Evolutionary conservation across 1,140 invertebrate genomes (phyloP).

Genomic region (Radopholus similis): DNA sequence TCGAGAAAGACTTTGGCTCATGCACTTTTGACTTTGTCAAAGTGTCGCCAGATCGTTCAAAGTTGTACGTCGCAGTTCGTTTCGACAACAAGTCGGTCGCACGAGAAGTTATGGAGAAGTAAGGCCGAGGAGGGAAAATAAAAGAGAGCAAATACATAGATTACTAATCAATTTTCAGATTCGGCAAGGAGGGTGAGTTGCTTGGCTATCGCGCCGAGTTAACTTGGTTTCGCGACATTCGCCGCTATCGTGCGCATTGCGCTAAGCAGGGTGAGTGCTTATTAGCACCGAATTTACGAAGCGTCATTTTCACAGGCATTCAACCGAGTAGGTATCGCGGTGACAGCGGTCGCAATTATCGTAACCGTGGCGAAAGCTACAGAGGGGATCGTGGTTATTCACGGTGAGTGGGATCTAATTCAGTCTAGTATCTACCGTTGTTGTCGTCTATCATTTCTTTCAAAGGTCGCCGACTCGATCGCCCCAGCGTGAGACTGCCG

Average conservation of each 20-base stretch:
- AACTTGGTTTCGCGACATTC: conserved; percentile 41
- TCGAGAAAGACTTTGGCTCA: conserved; percentile 31
- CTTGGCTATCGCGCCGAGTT: conserved; percentile 35
- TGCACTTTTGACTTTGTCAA: conserved; percentile 46
- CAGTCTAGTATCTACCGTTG: neutral
- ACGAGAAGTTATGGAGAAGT: conserved; percentile 28
- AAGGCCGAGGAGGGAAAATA: neutral
- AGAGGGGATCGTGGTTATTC: neutral
- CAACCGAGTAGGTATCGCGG: conserved; percentile 11
- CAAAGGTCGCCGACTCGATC: conserved; percentile 13
- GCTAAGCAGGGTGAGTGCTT: conserved; percentile 16
- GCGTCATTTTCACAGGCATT: conserved; percentile 12
- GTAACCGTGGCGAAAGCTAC: neutral
- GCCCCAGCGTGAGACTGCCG: conserved; percentile 6
- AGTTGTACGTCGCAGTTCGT: conserved; percentile 33
- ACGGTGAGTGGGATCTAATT: neutral
- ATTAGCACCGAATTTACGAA: neutral
- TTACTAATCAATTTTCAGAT: conserved; percentile 18
- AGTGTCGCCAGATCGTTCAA: conserved; percentile 21
- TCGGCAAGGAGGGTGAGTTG: conserved; percentile 22
- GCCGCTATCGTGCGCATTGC: conserved; percentile 33
- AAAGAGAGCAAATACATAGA: neutral
- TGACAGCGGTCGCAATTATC: neutral
- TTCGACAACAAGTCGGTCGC: conserved; percentile 28
- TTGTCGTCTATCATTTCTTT: neutral